These are phyloP conservation scores for Callimico goeldii DNA, from an alignment of 2,797 vertebrate genomes.

Conservation along the genomic window DNA sequence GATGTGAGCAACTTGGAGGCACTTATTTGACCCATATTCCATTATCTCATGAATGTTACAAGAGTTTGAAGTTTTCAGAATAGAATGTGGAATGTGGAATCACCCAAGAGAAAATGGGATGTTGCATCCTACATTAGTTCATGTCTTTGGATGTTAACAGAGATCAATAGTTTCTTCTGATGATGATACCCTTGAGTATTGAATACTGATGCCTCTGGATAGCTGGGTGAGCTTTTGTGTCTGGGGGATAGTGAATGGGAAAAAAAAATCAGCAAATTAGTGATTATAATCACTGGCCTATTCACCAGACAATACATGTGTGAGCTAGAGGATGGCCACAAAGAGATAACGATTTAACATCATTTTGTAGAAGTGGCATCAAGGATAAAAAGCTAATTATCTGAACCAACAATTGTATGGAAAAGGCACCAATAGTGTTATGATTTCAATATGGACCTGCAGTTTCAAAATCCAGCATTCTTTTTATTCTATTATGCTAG, in stretches of 20 bases:
- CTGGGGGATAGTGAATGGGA: not conserved
- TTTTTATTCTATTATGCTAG: not conserved
- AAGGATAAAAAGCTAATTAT: too few relatives aligned
- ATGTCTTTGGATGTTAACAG: slow-evolving; percentile 21
- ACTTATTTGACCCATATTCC: not conserved
- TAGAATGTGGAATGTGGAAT: slow-evolving; percentile 25
- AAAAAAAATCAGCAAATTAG: not conserved
- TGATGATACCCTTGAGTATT: not conserved
- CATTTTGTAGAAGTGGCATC: not conserved
- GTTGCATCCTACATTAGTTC: slow-evolving; percentile 34
- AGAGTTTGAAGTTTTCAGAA: slow-evolving; percentile 42
- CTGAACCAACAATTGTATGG: not conserved
- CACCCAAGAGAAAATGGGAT: not conserved
- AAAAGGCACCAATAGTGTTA: not conserved
- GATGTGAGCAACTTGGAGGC: not conserved
- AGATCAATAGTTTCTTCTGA: slow-evolving; percentile 54
- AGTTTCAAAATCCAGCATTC: not conserved
- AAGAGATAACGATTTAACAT: not conserved
- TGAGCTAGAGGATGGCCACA: not conserved
- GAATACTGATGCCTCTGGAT: not conserved
- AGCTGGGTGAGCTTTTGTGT: not conserved
- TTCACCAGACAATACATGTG: not conserved
- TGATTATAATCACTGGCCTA: not conserved
- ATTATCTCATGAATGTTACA: not conserved
- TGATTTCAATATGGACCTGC: not conserved